Percentiles rank a stretch among this genome's conserved stretches.
phyloP scores from a whole-genome alignment of 2,888 invertebrate species.

The Platynereis dumerilii region DNA sequence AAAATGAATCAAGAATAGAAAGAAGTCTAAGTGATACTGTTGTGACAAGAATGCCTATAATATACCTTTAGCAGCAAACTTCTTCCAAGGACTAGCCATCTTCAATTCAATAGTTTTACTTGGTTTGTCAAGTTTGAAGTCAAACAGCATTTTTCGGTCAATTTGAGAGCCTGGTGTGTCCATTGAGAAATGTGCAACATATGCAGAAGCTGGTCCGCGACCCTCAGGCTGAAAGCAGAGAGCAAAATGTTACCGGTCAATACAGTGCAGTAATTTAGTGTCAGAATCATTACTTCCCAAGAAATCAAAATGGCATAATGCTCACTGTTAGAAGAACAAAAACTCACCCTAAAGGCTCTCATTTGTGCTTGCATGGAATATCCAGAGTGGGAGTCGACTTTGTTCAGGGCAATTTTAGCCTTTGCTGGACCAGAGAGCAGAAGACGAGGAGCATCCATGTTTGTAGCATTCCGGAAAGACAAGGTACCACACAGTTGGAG shows the following conservation, averaged over 20 bases:
- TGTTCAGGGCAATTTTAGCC: slow-evolving; percentile 43
- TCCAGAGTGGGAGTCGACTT: slow-evolving; percentile 48
- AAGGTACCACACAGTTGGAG: slow-evolving; percentile 84
- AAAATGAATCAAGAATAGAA: too few relatives aligned
- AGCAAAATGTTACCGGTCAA: too few relatives aligned
- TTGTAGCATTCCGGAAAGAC: slow-evolving; percentile 71
- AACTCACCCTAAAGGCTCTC: slow-evolving; percentile 42
- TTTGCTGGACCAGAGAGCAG: slow-evolving; percentile 55
- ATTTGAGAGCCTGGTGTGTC: slow-evolving; percentile 83
- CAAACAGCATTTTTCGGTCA: slow-evolving; percentile 68
- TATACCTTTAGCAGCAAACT: slow-evolving; percentile 41
- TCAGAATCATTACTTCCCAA: too few relatives aligned
- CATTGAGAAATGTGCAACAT: slow-evolving; percentile 65
- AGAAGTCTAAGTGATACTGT: too few relatives aligned
- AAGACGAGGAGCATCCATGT: slow-evolving; percentile 60
- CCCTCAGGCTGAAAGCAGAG: slow-evolving; percentile 29
- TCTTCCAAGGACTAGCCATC: slow-evolving; percentile 57
- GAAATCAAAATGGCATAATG: too few relatives aligned
- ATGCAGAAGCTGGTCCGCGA: slow-evolving; percentile 5
- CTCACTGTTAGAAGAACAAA: too few relatives aligned
- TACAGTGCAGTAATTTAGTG: too few relatives aligned
- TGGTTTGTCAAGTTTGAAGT: slow-evolving; percentile 46
- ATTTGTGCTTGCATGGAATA: slow-evolving; percentile 42
- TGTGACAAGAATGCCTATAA: too few relatives aligned
- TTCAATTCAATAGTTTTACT: slow-evolving; percentile 43